These are phyloP conservation scores for Drosophila fungiperda DNA, from an alignment of 2,888 invertebrate species.

Conservation along the genomic window DNA sequence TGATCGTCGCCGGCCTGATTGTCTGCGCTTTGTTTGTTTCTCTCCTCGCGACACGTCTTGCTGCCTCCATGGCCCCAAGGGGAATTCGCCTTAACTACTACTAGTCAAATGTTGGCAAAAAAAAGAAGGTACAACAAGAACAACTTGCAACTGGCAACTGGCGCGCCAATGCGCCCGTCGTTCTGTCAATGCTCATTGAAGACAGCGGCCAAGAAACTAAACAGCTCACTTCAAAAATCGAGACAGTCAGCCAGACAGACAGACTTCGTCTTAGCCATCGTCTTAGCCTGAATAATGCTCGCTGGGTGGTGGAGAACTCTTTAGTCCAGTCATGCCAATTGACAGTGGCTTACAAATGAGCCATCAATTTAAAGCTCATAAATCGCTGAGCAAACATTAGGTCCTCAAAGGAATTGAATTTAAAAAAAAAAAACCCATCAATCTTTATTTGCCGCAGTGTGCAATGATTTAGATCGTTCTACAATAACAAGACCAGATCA, in stretches of 20 bases:
- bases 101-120: constrained; percentile 38
- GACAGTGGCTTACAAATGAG: constrained; percentile 61
- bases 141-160: constrained; percentile 19
- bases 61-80: constrained; percentile 36
- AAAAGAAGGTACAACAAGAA: constrained; percentile 2
- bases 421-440: constrained; percentile 41
- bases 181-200: constrained; percentile 74
- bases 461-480: constrained; percentile 20
- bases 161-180: constrained; percentile 44
- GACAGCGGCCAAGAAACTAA: constrained; percentile 40
- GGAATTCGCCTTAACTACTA: constrained; percentile 64
- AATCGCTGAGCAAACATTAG: constrained; percentile 47
- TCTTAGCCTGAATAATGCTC: constrained; percentile 25
- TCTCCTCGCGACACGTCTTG: constrained; percentile 30
- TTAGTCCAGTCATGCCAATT: constrained; percentile 50
- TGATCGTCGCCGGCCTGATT: constrained; percentile 54
- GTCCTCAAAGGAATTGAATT: constrained; percentile 8
- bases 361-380: constrained; percentile 63
- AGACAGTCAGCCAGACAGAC: constrained; percentile 4
- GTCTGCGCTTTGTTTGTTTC: constrained; percentile 73
- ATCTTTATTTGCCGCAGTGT: constrained; percentile 38
- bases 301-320: constrained; percentile 43
- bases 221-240: constrained; percentile 67
- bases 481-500: neutral
- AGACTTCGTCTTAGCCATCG: constrained; percentile 22